phyloP scores from a whole-genome alignment of 2,888 invertebrate species.

The Abscondita cerata region DNA sequence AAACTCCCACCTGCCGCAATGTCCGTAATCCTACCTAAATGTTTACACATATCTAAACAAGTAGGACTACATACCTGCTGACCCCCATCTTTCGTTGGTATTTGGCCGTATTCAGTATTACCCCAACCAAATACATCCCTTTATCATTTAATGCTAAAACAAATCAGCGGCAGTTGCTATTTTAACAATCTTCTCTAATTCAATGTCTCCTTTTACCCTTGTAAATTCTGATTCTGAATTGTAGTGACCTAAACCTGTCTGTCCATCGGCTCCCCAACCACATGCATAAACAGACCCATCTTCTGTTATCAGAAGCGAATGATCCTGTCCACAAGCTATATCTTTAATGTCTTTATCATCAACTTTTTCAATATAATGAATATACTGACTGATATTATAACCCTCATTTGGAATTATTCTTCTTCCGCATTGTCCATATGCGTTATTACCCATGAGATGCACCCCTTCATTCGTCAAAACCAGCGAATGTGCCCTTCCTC shows the following conservation, averaged over 20 bases:
- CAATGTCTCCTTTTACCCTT: slow-evolving; percentile 80
- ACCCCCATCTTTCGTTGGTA: slow-evolving; percentile 63
- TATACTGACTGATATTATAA: slow-evolving; percentile 70
- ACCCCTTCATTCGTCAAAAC: slow-evolving; percentile 83
- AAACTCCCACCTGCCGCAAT: slow-evolving; percentile 87
- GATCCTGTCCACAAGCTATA: slow-evolving; percentile 91
- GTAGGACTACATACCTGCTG: slow-evolving; percentile 80
- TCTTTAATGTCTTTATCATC: slow-evolving; percentile 68
- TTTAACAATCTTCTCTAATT: slow-evolving; percentile 80
- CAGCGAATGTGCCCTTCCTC: slow-evolving; percentile 88
- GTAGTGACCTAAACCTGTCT: slow-evolving; percentile 82
- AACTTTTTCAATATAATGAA: slow-evolving; percentile 70
- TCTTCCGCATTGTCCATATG: slow-evolving; percentile 93
- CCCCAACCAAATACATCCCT: slow-evolving; percentile 98
- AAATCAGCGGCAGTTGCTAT: slow-evolving; percentile 82
- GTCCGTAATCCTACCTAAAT: slow-evolving; percentile 78
- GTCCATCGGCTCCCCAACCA: slow-evolving; percentile 96
- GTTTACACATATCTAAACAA: slow-evolving; percentile 67
- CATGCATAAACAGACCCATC: slow-evolving; percentile 84
- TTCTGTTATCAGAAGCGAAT: slow-evolving; percentile 81
- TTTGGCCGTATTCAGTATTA: slow-evolving; percentile 91
- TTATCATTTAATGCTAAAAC: slow-evolving; percentile 87
- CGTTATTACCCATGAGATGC: slow-evolving; percentile 85
- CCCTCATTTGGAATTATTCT: slow-evolving; percentile 77
- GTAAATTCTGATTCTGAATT: slow-evolving; percentile 66